These are phyloP conservation scores for Pangasianodon gigas DNA, from an alignment of 2,113 vertebrate species.

Conservation along the genomic window DNA sequence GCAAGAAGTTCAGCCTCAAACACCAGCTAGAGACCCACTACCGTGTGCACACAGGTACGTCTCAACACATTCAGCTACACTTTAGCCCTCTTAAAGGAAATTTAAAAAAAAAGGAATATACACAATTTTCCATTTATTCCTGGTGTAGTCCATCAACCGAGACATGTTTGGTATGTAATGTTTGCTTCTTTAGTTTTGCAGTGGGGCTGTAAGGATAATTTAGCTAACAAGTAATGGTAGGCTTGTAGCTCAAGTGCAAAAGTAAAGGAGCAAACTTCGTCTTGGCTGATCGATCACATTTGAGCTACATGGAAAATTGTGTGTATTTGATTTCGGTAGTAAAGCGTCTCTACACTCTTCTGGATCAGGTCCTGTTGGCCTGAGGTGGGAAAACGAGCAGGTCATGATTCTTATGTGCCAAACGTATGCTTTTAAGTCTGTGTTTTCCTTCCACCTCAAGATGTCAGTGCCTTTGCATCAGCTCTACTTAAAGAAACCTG, in stretches of 20 bases:
- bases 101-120: not conserved
- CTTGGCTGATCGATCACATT: not conserved
- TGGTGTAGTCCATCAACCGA: not conserved
- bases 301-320: not conserved
- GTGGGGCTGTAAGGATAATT: not conserved
- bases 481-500: constrained; percentile 11
- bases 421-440: not conserved
- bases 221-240: not conserved
- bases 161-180: not conserved
- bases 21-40: constrained; percentile 99
- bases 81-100: not conserved
- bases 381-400: not conserved
- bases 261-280: not conserved
- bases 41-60: constrained; percentile 92
- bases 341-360: not conserved
- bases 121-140: not conserved
- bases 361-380: not conserved
- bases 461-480: constrained; percentile 19
- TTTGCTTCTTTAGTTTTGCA: not conserved
- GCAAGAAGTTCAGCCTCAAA: constrained; percentile 99
- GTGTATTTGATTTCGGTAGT: not conserved
- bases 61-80: not conserved
- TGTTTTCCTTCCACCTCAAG: not conserved
- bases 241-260: not conserved
- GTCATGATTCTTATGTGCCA: not conserved